Evolutionary conservation across 2,113 vertebrate genomes (phyloP).

Genomic region (Lichenostomus cassidix): DNA sequence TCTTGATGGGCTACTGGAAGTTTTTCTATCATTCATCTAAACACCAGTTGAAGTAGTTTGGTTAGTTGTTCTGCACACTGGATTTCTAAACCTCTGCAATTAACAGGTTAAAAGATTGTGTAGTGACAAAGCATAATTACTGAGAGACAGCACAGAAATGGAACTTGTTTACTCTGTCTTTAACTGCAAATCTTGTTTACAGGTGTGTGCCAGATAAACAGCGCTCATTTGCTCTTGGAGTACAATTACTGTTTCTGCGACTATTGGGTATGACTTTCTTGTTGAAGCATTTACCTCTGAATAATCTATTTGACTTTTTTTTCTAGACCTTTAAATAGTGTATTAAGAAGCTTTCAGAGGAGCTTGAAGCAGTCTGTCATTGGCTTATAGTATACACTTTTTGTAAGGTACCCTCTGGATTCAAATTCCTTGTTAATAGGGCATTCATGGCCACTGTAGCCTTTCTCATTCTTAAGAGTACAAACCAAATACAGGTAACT

Average conservation of each 20-base stretch:
- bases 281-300: background rate
- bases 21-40: background rate
- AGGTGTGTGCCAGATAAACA: constrained; percentile 76
- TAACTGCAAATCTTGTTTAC: constrained; percentile 22
- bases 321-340: background rate
- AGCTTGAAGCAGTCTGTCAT: background rate
- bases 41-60: background rate
- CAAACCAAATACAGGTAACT: background rate
- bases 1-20: background rate
- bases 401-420: background rate
- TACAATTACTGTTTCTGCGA: constrained; percentile 70
- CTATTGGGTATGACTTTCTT: constrained; percentile 65
- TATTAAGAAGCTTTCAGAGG: background rate
- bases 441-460: background rate
- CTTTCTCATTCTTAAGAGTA: background rate
- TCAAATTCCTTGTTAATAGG: background rate
- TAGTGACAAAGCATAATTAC: background rate
- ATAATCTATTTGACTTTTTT: background rate
- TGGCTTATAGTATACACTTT: background rate
- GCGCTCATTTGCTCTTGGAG: constrained; percentile 75
- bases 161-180: background rate
- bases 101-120: background rate
- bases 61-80: background rate
- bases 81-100: background rate
- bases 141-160: background rate